Percentiles rank a stretch among this genome's conserved stretches.
phyloP scores from a whole-genome alignment of 2,888 invertebrate genomes.

The Tachystola acroxantha region DNA sequence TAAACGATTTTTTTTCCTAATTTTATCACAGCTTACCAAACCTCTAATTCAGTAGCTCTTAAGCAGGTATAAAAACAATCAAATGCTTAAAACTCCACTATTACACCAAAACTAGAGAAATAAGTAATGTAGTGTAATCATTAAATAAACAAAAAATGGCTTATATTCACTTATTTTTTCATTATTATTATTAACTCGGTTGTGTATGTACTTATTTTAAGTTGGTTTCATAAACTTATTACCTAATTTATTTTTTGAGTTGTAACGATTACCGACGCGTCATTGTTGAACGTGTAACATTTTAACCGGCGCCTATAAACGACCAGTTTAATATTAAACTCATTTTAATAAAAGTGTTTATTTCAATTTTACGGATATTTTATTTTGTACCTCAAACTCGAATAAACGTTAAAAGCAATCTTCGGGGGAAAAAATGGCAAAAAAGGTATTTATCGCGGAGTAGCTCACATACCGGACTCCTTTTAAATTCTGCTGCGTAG shows the following conservation, averaged over 20 bases:
- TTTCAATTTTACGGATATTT: constrained; percentile 61
- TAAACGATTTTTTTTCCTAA: constrained; percentile 17
- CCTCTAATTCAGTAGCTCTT: constrained; percentile 50
- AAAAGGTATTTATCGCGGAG: constrained; percentile 30
- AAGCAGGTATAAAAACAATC: constrained; percentile 45
- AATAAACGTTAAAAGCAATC: constrained; percentile 24
- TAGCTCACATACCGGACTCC: constrained; percentile 76
- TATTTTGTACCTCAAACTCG: constrained; percentile 50
- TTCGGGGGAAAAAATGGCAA: constrained; percentile 7
- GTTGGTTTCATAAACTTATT: constrained; percentile 47
- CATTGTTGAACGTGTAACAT: constrained; percentile 66
- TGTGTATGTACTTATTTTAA: constrained; percentile 80
- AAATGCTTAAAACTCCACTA: constrained; percentile 58
- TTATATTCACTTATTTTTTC: constrained; percentile 47
- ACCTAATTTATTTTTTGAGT: constrained; percentile 57
- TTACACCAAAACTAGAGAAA: constrained; percentile 59
- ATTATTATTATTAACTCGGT: constrained; percentile 57
- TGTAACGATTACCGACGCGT: constrained; percentile 63
- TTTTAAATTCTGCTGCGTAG: constrained; percentile 47
- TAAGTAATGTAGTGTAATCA: constrained; percentile 36
- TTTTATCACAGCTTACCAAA: constrained; percentile 52
- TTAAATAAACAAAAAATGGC: constrained; percentile 33
- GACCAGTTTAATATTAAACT: constrained; percentile 53
- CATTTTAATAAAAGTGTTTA: constrained; percentile 73
- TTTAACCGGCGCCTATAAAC: constrained; percentile 66